Base-by-base conservation (phyloP, 2,797 vertebrate genomes). In the Danio jaintianensis region DNA sequence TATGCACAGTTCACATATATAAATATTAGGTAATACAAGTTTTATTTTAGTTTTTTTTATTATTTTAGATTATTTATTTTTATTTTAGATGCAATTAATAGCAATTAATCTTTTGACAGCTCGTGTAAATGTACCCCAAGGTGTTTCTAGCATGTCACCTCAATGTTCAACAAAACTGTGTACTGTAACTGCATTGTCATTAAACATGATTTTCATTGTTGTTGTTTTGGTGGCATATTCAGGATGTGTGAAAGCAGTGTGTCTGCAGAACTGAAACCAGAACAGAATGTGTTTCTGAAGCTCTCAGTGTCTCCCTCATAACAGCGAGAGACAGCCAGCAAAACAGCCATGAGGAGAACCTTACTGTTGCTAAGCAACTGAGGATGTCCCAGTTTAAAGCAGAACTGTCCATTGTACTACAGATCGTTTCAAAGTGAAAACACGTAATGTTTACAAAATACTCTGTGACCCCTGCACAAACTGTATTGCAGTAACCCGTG, bases 291-390 rank as follows among this genome's bases (percentile, higher is more conserved):
- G 15, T 45, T 61, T 58, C 62, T 16, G 29, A 69, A 78, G 15
- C 15, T 72, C 56, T 68, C 38, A 29, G 43, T 29, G 20, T 36
- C 66, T 22, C 7, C 18, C 20, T 55, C n/a, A 47, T 66, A 71
- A 79, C 20, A 53, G 16, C 12, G 61, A 43, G 47, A 64, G 66
- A 53, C 62, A 78, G 68, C 61, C 68, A 48, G 36, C 5, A 47
- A 70, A 62, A 52, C 66, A 45, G 16, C 29, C 50, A 66, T 45
- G 53, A 56, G 50, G 18, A 61, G 36, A 78, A 68, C 68, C 56
- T 29, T 50, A 4, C 56, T 67, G 81, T 81, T 81, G 75, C 84
- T 58, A 75, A 67, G 81, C 75, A 75, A 83, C 84, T 36, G 20
- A 38, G 36, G n/a, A 45, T 55, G 40, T 43, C 40, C 63, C 56